A percentile compares a stretch with the other conserved stretches of the same genome.
Evolutionary conservation across 2,888 invertebrate genomes (phyloP).

Genomic region (Spodoptera littoralis): DNA sequence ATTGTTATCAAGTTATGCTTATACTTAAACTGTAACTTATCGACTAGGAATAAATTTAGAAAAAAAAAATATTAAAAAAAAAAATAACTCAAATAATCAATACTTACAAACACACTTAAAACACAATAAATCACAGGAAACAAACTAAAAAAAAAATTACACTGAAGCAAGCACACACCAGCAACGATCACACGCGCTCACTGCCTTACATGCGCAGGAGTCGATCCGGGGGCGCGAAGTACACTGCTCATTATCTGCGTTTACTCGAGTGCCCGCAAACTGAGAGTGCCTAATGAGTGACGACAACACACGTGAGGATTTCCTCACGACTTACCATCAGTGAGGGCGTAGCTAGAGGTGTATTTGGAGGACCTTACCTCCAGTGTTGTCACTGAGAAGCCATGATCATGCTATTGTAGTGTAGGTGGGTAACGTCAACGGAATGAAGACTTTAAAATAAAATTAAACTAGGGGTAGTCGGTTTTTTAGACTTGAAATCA

Average conservation of each 20-base stretch:
- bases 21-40: no score
- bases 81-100: background rate
- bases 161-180: constrained; percentile 21
- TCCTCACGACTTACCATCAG: constrained; percentile 32
- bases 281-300: constrained; percentile 43
- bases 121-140: constrained; percentile 4
- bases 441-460: no score
- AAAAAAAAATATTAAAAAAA: background rate
- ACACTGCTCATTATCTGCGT: constrained; percentile 66
- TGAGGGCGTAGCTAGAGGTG: constrained; percentile 13
- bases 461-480: no score
- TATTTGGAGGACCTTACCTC: no score
- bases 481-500: no score
- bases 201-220: constrained; percentile 52
- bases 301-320: constrained; percentile 48
- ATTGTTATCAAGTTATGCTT: no score
- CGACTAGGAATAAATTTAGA: no score
- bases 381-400: no score
- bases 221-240: constrained; percentile 54
- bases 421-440: no score
- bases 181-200: constrained; percentile 35
- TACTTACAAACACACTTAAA: constrained; percentile 32
- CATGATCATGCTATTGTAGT: no score
- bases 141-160: constrained; percentile 1
- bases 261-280: constrained; percentile 56